Percentiles rank a stretch among this genome's conserved stretches.
Conservation (phyloP, 2,888 invertebrate genomes). For the Rhagophthalmus giganteus region DNA sequence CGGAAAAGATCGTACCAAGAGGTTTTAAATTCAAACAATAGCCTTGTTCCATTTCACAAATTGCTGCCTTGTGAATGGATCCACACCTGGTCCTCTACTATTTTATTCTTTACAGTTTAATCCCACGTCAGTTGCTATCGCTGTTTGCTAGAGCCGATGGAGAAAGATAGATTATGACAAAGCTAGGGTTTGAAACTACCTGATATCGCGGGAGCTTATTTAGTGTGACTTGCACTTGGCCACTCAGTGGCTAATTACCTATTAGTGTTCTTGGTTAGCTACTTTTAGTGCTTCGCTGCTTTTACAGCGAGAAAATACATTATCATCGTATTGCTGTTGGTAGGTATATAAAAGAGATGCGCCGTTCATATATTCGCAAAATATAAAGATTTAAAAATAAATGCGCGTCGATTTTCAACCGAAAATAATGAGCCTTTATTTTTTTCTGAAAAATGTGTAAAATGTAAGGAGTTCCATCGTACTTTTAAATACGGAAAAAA, state of each 20-base stretch:
- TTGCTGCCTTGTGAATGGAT: constrained; percentile 40
- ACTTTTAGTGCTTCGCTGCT: constrained; percentile 27
- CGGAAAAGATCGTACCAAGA: constrained; percentile 43
- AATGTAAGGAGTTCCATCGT: too few species aligned
- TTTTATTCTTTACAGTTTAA: constrained; percentile 20
- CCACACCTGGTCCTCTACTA: constrained; percentile 43
- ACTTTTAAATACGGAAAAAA: too few species aligned
- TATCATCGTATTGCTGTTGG: constrained; percentile 17
- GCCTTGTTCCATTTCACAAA: constrained; percentile 51
- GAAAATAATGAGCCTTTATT: too few species aligned
- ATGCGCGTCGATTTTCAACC: too few species aligned
- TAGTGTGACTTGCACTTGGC: constrained; percentile 41
- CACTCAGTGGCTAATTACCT: constrained; percentile 40
- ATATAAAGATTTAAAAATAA: too few species aligned
- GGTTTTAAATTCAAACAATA: constrained; percentile 50
- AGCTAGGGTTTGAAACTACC: constrained; percentile 16
- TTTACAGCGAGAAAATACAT: constrained; percentile 28
- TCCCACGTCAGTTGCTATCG: constrained; percentile 17
- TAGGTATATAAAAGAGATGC: neutral
- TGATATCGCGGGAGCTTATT: constrained; percentile 33
- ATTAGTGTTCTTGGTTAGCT: constrained; percentile 34
- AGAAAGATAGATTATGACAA: constrained; percentile 16
- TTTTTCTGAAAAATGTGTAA: too few species aligned
- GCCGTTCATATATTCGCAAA: too few species aligned
- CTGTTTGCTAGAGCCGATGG: constrained; percentile 5